Conservation (phyloP, 2,797 vertebrate species). For the Acropternis orthonyx region DNA sequence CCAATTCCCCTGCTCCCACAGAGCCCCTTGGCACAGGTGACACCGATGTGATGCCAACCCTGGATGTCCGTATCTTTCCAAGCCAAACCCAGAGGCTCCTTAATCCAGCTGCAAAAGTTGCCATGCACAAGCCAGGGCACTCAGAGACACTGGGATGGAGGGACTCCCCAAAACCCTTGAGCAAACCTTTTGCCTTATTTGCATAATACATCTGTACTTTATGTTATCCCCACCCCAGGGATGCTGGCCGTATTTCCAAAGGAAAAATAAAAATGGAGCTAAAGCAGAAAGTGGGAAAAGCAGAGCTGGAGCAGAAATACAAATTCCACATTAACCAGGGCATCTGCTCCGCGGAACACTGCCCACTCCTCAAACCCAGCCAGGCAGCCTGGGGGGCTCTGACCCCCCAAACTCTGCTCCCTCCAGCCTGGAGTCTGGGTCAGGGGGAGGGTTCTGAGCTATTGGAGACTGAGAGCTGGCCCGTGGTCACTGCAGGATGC, state of each 20-base stretch:
- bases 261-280: background rate
- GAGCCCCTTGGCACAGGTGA: background rate
- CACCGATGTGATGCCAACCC: fast-evolving
- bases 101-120: background rate
- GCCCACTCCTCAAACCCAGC: background rate
- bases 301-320: background rate
- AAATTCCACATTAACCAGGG: background rate
- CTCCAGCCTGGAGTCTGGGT: background rate
- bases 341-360: background rate
- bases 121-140: background rate
- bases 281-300: background rate
- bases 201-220: conserved; percentile 17
- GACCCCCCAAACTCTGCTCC: background rate
- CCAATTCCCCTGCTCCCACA: background rate
- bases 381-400: background rate
- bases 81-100: background rate
- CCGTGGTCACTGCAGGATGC: background rate
- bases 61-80: background rate
- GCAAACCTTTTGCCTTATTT: conserved; percentile 29
- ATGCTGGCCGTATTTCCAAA: background rate
- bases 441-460: background rate
- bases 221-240: background rate
- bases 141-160: background rate
- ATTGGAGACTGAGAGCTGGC: fast-evolving
- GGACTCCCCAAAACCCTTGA: background rate